Evolutionary conservation across 2,797 vertebrate species (phyloP), one percentile per base, ranked within the genome.

Genomic region (Alosa sapidissima): DNA sequence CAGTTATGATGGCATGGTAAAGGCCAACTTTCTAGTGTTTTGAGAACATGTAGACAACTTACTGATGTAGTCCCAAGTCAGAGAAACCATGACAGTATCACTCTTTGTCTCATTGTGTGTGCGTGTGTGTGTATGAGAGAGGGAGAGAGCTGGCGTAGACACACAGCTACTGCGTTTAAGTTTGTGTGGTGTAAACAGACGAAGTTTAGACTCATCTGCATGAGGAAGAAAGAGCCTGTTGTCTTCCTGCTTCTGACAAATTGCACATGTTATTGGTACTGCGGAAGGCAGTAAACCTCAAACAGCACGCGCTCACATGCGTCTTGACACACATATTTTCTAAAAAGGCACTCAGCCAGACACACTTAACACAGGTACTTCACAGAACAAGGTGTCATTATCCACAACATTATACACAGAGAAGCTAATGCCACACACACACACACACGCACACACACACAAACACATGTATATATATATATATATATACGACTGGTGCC

Each of bases 31-130:
- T 28, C 62, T 65, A 10, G 24, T 28, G 62, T 65, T 65, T 10
- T 11, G 9, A 33, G 62, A 65, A 65, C 7, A 16, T 78, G 6
- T 19, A 11, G 33, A 16, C 19, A 21, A 58, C 55, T 55, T 16
- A 55, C 13, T 21, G 55, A 21, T 81, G 84, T 82, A 83, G 84
- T 89, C 85, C 84, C 83, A 58, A 58, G 19, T 52, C 11, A 52
- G 51, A 13, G 14, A 52, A 52, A 51, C 6, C 49, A 51, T 51
- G 8, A 49, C 49, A 51, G 49, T 10, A 10, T 11, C 49, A 9
- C 49, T 51, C 7, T 51, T 1, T 51, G 13, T 55, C 14, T 16
- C 8, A 10, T 5, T 51, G 49, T 51, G 49, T 51, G 49, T 51
- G 49, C 0, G 49, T 49, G 6, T 51, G 41, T 41, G 41, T 41